phyloP scores from a whole-genome alignment of 2,113 vertebrate species.

The Scophthalmus maximus region DNA sequence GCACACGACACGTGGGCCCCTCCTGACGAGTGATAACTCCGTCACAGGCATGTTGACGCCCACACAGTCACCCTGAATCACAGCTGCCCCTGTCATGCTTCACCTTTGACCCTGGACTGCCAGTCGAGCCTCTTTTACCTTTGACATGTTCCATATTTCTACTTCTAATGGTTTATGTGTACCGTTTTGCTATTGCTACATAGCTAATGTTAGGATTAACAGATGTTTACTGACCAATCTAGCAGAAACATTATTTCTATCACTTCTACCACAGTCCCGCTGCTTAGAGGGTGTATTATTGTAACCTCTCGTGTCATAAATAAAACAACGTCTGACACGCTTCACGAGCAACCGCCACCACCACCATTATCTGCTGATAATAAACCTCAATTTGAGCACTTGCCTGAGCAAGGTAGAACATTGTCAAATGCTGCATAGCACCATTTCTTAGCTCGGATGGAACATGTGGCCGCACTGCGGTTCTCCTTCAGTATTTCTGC shows the following conservation, averaged over 20 bases:
- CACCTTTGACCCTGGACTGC: slow-evolving; percentile 36
- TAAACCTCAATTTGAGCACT: too few species aligned
- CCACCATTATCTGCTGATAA: too few species aligned
- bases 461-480: slow-evolving; percentile 39
- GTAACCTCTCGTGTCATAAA: too few species aligned
- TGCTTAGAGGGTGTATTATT: too few species aligned
- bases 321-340: too few species aligned
- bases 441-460: slow-evolving; percentile 32
- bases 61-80: slow-evolving; percentile 11
- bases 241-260: too few species aligned
- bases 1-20: not conserved
- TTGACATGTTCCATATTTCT: slow-evolving; percentile 35
- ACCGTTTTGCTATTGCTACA: not conserved
- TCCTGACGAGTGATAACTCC: slow-evolving; percentile 21
- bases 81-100: slow-evolving; percentile 26
- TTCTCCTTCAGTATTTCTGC: slow-evolving; percentile 39
- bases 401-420: too few species aligned
- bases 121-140: slow-evolving; percentile 11
- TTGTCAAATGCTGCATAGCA: too few species aligned
- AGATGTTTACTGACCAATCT: too few species aligned
- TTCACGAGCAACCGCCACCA: too few species aligned
- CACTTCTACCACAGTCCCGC: too few species aligned
- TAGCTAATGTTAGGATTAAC: not conserved
- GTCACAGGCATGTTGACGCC: slow-evolving; percentile 17
- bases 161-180: too few species aligned